A percentile compares a stretch with the other conserved stretches of the same genome.
Evolutionary conservation across 2,888 invertebrate species (phyloP).

Genomic region (Drosophila bunnanda): DNA sequence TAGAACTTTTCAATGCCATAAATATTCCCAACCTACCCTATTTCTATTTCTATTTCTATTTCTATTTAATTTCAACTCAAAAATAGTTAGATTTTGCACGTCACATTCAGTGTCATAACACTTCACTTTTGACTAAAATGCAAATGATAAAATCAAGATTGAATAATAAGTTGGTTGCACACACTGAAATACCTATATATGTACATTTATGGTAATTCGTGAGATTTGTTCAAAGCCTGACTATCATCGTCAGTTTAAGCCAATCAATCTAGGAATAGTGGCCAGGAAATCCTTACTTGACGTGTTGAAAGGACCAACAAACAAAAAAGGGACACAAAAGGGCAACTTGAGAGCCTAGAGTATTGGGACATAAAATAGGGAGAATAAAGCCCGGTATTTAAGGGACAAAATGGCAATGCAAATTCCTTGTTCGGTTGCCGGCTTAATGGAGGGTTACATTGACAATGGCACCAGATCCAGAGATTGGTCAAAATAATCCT

Average conservation of each 20-base stretch:
- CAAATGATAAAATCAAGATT: background rate
- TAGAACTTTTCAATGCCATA: background rate
- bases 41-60: background rate
- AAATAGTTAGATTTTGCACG: background rate
- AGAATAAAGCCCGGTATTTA: slow-evolving; percentile 21
- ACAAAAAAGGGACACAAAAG: slow-evolving; percentile 15
- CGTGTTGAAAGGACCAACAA: slow-evolving; percentile 13
- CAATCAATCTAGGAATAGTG: slow-evolving; percentile 38
- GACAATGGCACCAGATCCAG: slow-evolving; percentile 11
- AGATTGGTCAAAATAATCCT: slow-evolving; percentile 10
- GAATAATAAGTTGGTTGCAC: slow-evolving; percentile 1
- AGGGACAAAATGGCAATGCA: slow-evolving; percentile 19
- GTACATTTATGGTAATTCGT: slow-evolving; percentile 34
- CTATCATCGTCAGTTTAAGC: slow-evolving; percentile 21
- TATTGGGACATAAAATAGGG: slow-evolving; percentile 8
- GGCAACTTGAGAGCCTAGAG: background rate
- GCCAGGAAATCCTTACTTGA: slow-evolving; percentile 17
- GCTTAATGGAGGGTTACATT: slow-evolving; percentile 14
- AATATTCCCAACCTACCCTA: too few species aligned
- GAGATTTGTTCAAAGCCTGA: slow-evolving; percentile 10
- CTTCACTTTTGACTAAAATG: background rate
- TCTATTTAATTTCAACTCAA: background rate
- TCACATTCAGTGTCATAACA: slow-evolving; percentile 9
- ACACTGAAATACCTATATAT: slow-evolving; percentile 35
- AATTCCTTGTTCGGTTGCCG: slow-evolving; percentile 23